Evolutionary conservation across 2,888 invertebrate genomes (phyloP), one percentile per base, ranked within the genome.

Genomic region (Volucella zonaria): DNA sequence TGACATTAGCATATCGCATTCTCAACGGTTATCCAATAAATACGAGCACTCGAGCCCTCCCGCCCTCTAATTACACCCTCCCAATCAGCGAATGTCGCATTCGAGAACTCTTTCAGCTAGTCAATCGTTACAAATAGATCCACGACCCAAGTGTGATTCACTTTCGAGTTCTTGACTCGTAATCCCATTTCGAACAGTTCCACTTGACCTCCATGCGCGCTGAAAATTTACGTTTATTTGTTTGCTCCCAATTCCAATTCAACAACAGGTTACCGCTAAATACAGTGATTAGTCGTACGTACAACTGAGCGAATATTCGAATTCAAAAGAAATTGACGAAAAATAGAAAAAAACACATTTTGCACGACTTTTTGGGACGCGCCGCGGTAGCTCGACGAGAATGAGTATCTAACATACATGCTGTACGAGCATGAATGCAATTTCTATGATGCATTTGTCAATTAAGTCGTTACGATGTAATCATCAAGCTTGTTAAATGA

Each of bases 1-100:
- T 82, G 82, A 58, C 67, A 78, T 77, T 77, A 67, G 67, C 77
- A 77, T 82, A 77, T 73, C 71, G 49, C 61, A 77, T 82, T 61
- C 45, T 49, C 11, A 51, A n/a, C 67, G 62, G 73, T 49, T 54
- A 56, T 66, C 73, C 66, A 77, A 82, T 77, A 77, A 73, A 67
- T 61, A 43, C 62, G 31, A 31, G 6, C 31, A 31, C 0, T 31
- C 6, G 31, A 3, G 15, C 56, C 59, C 64, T 14, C 76, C 31
- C 76, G 31, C 59, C 45, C 12, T 12, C 11, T 67, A 67, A 59
- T 59, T 15, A 51, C 58, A n/a, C 47, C 9, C 47, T 11, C 12
- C n/a, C 47, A 14, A n/a, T 12, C 15, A 31, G n/a, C 43, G 6
- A 31, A 31, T 31, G 43, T 58, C 52, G 15, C 52, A 49, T 49